phyloP scores from a whole-genome alignment of 2,113 vertebrate species.

The Oxyura jamaicensis region DNA sequence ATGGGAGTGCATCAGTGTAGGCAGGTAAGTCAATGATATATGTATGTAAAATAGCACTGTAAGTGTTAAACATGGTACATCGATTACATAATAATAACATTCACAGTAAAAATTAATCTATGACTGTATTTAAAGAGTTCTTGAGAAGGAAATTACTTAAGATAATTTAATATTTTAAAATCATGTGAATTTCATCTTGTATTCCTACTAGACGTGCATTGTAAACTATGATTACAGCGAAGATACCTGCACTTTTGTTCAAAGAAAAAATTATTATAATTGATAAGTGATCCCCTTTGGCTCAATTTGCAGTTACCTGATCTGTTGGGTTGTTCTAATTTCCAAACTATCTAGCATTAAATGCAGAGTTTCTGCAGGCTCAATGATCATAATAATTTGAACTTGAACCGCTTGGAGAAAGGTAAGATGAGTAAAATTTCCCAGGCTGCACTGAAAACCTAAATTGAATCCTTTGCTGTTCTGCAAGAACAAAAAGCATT shows the following conservation, averaged over 20 bases:
- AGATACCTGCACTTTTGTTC: neutral
- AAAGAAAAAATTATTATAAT: neutral
- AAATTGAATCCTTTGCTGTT: neutral
- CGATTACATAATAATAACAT: neutral
- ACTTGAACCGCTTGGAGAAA: neutral
- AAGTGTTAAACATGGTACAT: neutral
- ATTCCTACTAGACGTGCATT: neutral
- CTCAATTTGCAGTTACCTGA: neutral
- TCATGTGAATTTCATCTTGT: neutral
- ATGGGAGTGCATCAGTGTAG: neutral
- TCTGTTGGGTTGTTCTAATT: neutral
- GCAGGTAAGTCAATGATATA: neutral
- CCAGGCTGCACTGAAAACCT: neutral
- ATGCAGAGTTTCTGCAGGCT: neutral
- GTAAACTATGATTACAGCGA: neutral
- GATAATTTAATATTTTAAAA: neutral
- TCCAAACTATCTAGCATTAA: neutral
- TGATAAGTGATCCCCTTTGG: neutral
- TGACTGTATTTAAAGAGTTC: neutral
- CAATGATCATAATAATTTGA: neutral
- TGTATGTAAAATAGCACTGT: neutral
- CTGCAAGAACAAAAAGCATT: neutral
- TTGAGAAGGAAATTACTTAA: neutral
- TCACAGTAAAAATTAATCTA: neutral
- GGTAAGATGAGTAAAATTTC: neutral